Base-by-base conservation (phyloP, 2,113 vertebrate species). In the Amphilophus citrinellus region DNA sequence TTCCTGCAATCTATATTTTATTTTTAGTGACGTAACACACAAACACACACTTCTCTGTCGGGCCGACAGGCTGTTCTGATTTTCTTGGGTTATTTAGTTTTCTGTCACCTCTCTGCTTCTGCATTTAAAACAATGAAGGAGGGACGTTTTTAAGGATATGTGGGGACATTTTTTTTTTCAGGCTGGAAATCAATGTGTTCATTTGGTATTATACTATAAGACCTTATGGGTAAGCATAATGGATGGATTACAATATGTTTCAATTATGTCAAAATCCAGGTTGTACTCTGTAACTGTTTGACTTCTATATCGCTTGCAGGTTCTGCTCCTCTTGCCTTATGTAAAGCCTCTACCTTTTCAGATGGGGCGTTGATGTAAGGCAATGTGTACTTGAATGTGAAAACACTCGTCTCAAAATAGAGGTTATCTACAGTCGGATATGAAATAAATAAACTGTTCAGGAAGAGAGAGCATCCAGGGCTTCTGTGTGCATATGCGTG, bases 361-460 rank as follows among this genome's bases (percentile, higher is more conserved):
- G 88, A 87, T 85, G 80, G 61, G 89, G 84, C 87, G 78, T 80
- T 71, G 24, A 89, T 76, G 61, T 84, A 82, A 93, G 91, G 91
- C 89, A 83, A 82, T 77, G 84, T 95, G 92, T 93, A 93, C 91
- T 93, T 93, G 87, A 95, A 95, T 95, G 93, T 95, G 91, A 95
- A 93, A 92, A 89, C 88, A 94, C 89, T 92, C 88, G 83, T 92
- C 87, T 94, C 90, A 92, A 93, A 92, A 89, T 93, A 89, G 89
- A 93, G 85, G 82, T 89, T 56, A 87, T 88, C 89, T 92, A 84
- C 91, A 88, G 86, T 93, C 92, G 88, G 84, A 83, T 86, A 90
- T 91, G 79, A 92, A 87, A 90, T 87, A 87, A 94, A 94, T 90
- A 92, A 93, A 89, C 59, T 92, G 79, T 93, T 94, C 84, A 87